phyloP scores from a whole-genome alignment of 2,888 invertebrate species.

The Leptopilina drosophilae region DNA sequence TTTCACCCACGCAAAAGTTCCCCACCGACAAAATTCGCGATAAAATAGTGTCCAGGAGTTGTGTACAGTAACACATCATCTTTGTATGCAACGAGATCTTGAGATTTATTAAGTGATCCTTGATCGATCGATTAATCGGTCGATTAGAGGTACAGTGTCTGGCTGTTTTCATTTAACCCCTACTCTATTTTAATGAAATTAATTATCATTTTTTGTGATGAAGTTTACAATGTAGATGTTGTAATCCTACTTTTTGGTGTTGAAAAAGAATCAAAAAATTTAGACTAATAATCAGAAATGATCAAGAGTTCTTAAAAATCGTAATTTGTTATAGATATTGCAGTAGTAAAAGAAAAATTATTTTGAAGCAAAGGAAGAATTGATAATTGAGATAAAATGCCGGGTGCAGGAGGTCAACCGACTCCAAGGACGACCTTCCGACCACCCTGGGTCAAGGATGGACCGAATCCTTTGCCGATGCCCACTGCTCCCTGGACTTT shows the following conservation, averaged over 20 bases:
- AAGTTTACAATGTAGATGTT: too few species aligned
- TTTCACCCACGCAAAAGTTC: conserved; percentile 58
- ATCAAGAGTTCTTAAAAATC: too few species aligned
- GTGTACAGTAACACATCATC: conserved; percentile 60
- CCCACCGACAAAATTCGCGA: conserved; percentile 53
- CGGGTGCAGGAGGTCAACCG: conserved; percentile 78
- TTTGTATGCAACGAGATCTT: conserved; percentile 61
- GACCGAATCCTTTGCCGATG: conserved; percentile 80
- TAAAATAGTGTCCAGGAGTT: conserved; percentile 56
- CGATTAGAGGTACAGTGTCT: conserved; percentile 33
- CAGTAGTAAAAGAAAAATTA: not conserved
- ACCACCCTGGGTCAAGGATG: conserved; percentile 87
- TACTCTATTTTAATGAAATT: too few species aligned
- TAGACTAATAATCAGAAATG: too few species aligned
- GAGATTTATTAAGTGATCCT: conserved; percentile 35
- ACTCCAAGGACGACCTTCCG: conserved; percentile 83
- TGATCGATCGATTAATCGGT: conserved; percentile 35
- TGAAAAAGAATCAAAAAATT: too few species aligned
- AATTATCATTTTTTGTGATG: too few species aligned
- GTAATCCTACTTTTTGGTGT: too few species aligned
- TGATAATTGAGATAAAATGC: conserved; percentile 64
- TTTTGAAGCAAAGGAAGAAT: conserved; percentile 27
- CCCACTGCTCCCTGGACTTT: conserved; percentile 83
- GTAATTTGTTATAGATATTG: conserved; percentile 31
- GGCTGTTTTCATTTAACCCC: not conserved